These are phyloP conservation scores for Apocrypta bakeri DNA, from an alignment of 1,140 invertebrate species.

Conservation along the genomic window DNA sequence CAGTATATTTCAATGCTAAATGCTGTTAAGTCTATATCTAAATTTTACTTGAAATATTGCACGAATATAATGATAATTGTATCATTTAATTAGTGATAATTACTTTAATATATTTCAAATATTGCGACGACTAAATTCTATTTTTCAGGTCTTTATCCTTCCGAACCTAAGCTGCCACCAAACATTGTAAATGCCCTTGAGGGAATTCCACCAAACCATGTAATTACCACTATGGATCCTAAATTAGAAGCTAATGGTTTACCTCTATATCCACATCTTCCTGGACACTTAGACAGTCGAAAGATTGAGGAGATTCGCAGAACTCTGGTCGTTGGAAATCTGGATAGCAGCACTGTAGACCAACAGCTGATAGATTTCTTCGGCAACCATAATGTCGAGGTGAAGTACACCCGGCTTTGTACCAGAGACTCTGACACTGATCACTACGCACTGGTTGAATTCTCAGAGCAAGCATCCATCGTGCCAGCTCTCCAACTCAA, in stretches of 20 bases:
- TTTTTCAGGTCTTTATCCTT: conserved; percentile 78
- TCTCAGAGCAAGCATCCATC: conserved; percentile 92
- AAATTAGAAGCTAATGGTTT: conserved; percentile 88
- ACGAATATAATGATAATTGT: no score
- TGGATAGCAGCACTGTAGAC: conserved; percentile 79
- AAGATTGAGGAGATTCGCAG: conserved; percentile 97
- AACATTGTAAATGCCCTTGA: conserved; percentile 93
- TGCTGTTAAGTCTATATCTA: no score
- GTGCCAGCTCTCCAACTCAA: conserved; percentile 91
- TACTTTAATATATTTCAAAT: no score
- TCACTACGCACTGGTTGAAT: conserved; percentile 93
- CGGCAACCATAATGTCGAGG: conserved; percentile 86
- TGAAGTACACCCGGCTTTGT: conserved; percentile 96
- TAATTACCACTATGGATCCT: conserved; percentile 93
- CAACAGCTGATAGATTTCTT: conserved; percentile 92
- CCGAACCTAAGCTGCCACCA: conserved; percentile 90
- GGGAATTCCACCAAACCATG: conserved; percentile 86
- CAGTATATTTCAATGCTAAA: no score
- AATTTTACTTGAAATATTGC: no score
- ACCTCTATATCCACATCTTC: conserved; percentile 93
- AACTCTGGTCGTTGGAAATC: conserved; percentile 88
- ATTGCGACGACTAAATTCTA: not conserved
- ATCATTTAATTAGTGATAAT: no score
- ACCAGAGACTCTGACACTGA: conserved; percentile 85
- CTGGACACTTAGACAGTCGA: conserved; percentile 90